Evolutionary conservation across 2,888 invertebrate species (phyloP), one percentile per base, ranked within the genome.

Genomic region (Suillia variegata): DNA sequence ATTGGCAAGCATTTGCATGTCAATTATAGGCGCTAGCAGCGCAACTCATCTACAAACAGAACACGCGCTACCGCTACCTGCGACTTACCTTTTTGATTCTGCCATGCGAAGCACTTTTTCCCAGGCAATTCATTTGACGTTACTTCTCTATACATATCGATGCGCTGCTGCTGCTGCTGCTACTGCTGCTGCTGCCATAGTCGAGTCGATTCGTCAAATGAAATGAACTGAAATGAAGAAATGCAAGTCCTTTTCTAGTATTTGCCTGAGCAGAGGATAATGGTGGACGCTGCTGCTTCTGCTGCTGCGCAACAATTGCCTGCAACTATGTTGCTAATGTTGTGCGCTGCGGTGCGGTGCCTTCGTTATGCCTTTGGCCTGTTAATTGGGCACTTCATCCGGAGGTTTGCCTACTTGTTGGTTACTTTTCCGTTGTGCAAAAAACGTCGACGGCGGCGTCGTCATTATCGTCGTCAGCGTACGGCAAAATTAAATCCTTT

Each of bases 1-100:
- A 75, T 73, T 64, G 74, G 63, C 69, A 66, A 33, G 48, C 65
- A 70, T 70, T 73, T 71, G 69, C 68, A 68, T 70, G 62, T 59
- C 38, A 38, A 38, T 38, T 38, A 38, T 38, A n/a, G 17, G 50
- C 24, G 50, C 50, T 15, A 8, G 22, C 24, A 18, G n/a, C n/a
- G n/a, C n/a, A n/a, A n/a, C n/a, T n/a, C n/a, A n/a, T n/a, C n/a
- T n/a, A n/a, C n/a, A n/a, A n/a, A n/a, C n/a, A n/a, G n/a, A n/a
- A n/a, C n/a, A n/a, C n/a, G n/a, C n/a, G n/a, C n/a, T n/a, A n/a
- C n/a, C n/a, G n/a, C n/a, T n/a, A n/a, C n/a, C n/a, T n/a, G n/a
- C n/a, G 18, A 31, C 33, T 33, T 22, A 13, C 22, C 26, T 26
- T 26, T 24, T 50, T 24, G 48, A 20, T 18, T n/a, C 58, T 15